Evolutionary conservation across 1,140 invertebrate genomes (phyloP), one percentile per base, ranked within the genome.

Genomic region (Dreissena polymorpha): DNA sequence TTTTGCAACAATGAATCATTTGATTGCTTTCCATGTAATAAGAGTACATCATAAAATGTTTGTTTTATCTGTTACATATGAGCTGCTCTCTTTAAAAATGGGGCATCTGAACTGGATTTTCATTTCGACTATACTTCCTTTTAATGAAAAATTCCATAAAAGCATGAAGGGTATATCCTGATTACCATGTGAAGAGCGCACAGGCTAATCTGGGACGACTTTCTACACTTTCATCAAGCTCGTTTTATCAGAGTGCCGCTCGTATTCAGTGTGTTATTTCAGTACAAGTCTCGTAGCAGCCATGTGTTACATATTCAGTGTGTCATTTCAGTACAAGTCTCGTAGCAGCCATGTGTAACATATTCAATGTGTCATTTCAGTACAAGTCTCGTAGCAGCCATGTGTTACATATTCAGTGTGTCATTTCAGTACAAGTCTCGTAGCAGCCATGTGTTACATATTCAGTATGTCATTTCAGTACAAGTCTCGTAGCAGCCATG

Each of bases 251-350:
- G 50, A 53, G 14, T 13, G 70, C 50, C 39, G 16, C 50, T 53
- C 25, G 12, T 53, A 39, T 39, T 39, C 39, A 39, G 8, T 39
- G 39, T 60, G 16, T 79, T 13, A 81, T 84, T 86, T 27, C 83
- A 92, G 91, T 86, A 88, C 53, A 90, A 91, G 78, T 87, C 82
- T 57, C 87, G 87, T 71, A 88, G 88, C 81, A 70, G 49, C 25
- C 86, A 83, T 29, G 85, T 90, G 7, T n/a, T n/a, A n/a, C n/a
- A n/a, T n/a, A n/a, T n/a, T n/a, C n/a, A 39, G 8, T 39, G 39
- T 60, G 16, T 79, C 12, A 81, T 84, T 86, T 27, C 83, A 92
- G 91, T 86, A 88, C 53, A 90, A 91, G 78, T 87, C 82, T 57
- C 87, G 87, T 71, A 88, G 88, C 81, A 70, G 49, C 25, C 86